These are phyloP conservation scores for Fragum whitleyi DNA, from an alignment of 2,888 invertebrate species.

Conservation along the genomic window DNA sequence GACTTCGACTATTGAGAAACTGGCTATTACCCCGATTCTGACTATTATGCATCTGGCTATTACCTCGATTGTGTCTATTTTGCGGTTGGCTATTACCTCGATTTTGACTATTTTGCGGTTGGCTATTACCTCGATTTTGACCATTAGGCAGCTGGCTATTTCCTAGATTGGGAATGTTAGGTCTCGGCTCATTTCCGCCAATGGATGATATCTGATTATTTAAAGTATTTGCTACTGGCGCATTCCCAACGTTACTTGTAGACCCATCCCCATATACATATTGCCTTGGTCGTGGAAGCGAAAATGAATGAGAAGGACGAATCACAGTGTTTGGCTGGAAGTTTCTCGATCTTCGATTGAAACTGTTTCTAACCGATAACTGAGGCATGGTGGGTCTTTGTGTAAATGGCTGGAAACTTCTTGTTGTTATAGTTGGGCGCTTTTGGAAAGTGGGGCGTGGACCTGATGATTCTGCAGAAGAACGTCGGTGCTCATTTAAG, in stretches of 20 bases:
- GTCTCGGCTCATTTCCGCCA: not conserved
- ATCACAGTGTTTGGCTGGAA: not conserved
- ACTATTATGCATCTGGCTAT: too few species aligned
- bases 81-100: too few species aligned
- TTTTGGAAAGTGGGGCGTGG: not conserved
- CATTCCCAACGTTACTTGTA: not conserved
- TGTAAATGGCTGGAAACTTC: not conserved
- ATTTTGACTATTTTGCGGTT: too few species aligned
- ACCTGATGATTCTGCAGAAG: not conserved
- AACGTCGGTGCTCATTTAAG: not conserved
- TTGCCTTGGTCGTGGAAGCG: conserved; percentile 3
- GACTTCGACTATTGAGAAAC: too few species aligned
- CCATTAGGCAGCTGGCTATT: too few species aligned
- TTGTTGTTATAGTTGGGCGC: not conserved
- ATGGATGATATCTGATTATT: not conserved
- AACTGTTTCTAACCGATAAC: not conserved
- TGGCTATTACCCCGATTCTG: too few species aligned
- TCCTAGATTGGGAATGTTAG: not conserved
- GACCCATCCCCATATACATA: not conserved
- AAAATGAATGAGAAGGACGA: not conserved
- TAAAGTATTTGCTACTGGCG: not conserved
- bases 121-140: too few species aligned
- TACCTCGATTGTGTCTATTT: too few species aligned
- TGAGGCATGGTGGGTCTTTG: not conserved
- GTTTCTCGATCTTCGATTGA: not conserved